A percentile compares a stretch with the other conserved stretches of the same genome.
Conservation (phyloP, 37 sponge, comb jelly and placozoan genomes). For the Petrosia ficiformis region DNA sequence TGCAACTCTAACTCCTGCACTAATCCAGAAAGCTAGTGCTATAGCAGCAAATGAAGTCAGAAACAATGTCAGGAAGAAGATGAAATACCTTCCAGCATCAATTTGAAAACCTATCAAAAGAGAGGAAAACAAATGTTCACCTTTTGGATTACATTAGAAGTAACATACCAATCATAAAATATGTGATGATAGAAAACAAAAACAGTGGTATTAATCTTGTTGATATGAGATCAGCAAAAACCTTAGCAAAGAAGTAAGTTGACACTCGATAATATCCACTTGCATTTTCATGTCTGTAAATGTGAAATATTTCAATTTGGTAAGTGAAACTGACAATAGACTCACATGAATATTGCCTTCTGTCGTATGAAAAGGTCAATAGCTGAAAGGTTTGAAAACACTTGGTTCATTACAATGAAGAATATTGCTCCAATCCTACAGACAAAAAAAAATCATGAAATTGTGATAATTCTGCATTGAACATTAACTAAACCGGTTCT, state of each 20-base stretch:
- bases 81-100: conserved; percentile 51
- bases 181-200: conserved; percentile 49
- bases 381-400: conserved; percentile 75
- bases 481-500: neutral
- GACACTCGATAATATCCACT: conserved; percentile 88
- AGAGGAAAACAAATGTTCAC: neutral
- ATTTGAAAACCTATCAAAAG: conserved; percentile 61
- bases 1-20: conserved; percentile 47
- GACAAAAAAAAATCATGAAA: neutral
- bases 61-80: conserved; percentile 56
- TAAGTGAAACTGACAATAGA: neutral
- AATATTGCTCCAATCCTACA: conserved; percentile 77
- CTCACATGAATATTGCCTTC: conserved; percentile 71
- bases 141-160: neutral
- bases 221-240: conserved; percentile 66
- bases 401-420: conserved; percentile 73
- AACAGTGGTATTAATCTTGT: conserved; percentile 54
- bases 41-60: conserved; percentile 50
- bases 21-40: conserved; percentile 47
- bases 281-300: conserved; percentile 71
- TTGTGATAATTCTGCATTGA: neutral
- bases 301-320: neutral
- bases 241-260: conserved; percentile 67
- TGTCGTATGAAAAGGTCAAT: conserved; percentile 72
- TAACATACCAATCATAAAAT: conserved; percentile 79